Base-by-base conservation (phyloP, 2,888 invertebrate genomes). In the Scaptomyza cyrtandrae region DNA sequence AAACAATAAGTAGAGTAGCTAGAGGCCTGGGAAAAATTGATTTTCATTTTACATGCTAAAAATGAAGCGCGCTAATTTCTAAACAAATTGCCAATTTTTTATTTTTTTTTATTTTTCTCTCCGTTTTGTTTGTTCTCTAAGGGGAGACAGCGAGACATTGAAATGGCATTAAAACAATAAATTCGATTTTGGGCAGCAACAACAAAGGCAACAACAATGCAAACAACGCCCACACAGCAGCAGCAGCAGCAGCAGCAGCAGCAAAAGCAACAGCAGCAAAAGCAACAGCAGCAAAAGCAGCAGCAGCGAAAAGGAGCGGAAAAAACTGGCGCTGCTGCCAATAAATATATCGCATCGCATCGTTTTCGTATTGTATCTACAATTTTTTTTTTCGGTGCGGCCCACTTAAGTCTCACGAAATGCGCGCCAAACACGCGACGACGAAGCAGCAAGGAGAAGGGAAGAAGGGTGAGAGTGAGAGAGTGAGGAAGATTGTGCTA, bases 101-200 rank as follows among this genome's bases (percentile, higher is more conserved):
- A 11, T 6, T 11, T 6, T 6, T 7, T 9, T 19, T 39, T 14
- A 2, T n/a, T 10, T 6, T 29, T 29, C 0, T 24, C 9, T 13
- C 7, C 27, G 11, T 24, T 4, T 7, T 5, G 13, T 4, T 7
- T 5, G 13, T 27, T 46, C 6, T 49, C 4, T 16, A 19, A 35
- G 61, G 58, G 58, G 66, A 68, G 65, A 55, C 75, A 74, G 79
- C 71, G 70, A 62, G 70, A 68, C 41, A 41, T 66, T 74, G 75
- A 78, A 82, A 78, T 77, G 85, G 85, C 87, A 84, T 86, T 86
- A 85, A 85, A 85, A 83, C 83, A 86, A 87, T 82, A 85, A 87
- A 85, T 86, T 84, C 84, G 87, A 86, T 85, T 86, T 87, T 72
- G 69, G 71, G 66, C 59, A 68, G 66, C 59, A 68, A 68, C 27